phyloP scores from a whole-genome alignment of 2,888 invertebrate genomes.

The Gandaritis pyraliata region DNA sequence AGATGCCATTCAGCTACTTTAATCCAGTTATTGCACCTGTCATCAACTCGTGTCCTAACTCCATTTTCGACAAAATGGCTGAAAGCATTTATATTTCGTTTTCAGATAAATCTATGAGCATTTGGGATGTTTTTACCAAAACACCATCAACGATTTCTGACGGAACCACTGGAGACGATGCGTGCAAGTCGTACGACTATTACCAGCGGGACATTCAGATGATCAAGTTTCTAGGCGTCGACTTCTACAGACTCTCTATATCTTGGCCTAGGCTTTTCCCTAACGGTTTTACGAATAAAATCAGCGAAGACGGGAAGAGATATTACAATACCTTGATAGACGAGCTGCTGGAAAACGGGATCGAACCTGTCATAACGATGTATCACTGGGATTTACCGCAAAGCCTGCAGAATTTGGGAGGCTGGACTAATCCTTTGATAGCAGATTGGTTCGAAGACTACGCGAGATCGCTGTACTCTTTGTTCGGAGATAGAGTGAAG shows the following conservation, averaged over 20 bases:
- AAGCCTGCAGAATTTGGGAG: conserved; percentile 83
- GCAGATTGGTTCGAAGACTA: conserved; percentile 80
- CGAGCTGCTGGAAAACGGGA: conserved; percentile 82
- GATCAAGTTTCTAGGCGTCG: conserved; percentile 71
- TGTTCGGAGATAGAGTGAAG: conserved; percentile 80
- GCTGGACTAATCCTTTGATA: conserved; percentile 78
- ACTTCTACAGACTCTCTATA: conserved; percentile 84
- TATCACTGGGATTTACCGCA: conserved; percentile 84
- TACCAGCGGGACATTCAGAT: conserved; percentile 82
- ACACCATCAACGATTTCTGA: conserved; percentile 77
- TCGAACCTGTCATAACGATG: conserved; percentile 85
- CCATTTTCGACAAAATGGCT: no score
- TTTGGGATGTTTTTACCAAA: conserved; percentile 86
- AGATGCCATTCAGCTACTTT: no score
- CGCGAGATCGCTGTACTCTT: conserved; percentile 69
- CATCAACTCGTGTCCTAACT: no score
- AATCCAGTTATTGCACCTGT: no score
- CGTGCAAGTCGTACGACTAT: conserved; percentile 85
- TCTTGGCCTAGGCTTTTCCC: conserved; percentile 88
- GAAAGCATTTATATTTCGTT: no score
- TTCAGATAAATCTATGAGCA: conserved; percentile 81
- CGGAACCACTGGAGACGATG: conserved; percentile 82
- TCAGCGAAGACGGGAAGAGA: conserved; percentile 84
- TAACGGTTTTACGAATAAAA: conserved; percentile 75
- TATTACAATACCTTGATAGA: conserved; percentile 88